Base-by-base conservation (phyloP, 2,888 invertebrate species). In the Drosophila putrida region DNA sequence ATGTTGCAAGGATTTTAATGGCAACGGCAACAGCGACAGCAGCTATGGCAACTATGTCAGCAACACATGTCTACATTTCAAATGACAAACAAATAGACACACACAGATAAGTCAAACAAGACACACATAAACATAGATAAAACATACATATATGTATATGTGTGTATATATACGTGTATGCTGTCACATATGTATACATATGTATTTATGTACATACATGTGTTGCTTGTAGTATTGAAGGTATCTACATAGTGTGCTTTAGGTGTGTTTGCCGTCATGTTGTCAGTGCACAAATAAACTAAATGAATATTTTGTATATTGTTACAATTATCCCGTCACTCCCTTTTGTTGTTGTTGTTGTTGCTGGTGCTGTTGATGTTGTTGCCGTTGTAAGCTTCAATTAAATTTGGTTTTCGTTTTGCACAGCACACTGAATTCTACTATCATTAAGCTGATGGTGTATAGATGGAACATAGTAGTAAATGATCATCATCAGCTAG, bases 1-100 rank as follows among this genome's bases (percentile, higher is more conserved):
- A 89, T 84, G 80, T 90, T 90, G 79, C 82, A 71, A 75, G 70
- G 74, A 89, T 81, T 87, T 89, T 76, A 75, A 90, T 83, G 78
- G 77, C 67, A 71, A 57, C 65, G 58, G 50, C 59, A 28, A 46
- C 43, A 15, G 36, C 39, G 38, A 38, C 50, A 44, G 43, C 43
- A 60, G 46, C 61, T 60, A 58, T 74, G 67, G 46, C 63, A 35
- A 60, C 57, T 65, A 57, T 75, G 72, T 53, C 70, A 80, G 61
- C 78, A 67, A 69, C 73, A 86, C 63, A 82, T 86, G 73, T 71
- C 69, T 68, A 73, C 79, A 89, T 77, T 71, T 86, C 68, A 78
- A 80, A 88, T 82, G 75, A 70, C 73, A 88, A 72, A 75, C 77
- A 69, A 62, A 70, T 35, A 62, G 38, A 51, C 49, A 68, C 36